Conservation (phyloP, 2,113 vertebrate genomes). For the Martes martes region DNA sequence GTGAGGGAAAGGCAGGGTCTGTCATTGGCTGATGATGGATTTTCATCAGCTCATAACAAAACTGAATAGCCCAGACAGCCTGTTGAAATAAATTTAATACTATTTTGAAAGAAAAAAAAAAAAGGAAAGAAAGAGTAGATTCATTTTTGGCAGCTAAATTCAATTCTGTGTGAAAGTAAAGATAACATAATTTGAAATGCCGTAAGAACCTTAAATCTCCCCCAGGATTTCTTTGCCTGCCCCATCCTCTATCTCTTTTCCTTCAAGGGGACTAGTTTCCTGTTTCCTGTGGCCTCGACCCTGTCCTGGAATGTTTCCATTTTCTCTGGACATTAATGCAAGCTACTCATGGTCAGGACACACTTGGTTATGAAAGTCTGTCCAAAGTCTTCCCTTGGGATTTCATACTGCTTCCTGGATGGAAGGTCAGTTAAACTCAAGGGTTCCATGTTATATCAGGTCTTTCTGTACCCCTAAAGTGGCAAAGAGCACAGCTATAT, state of each 20-base stretch:
- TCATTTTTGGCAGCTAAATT: slow-evolving; percentile 75
- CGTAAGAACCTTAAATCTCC: slow-evolving; percentile 54
- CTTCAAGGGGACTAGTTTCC: background rate
- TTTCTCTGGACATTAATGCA: background rate
- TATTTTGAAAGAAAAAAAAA: slow-evolving; percentile 49
- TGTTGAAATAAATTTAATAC: slow-evolving; percentile 79
- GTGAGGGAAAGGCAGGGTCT: slow-evolving; percentile 65
- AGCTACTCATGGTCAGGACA: background rate
- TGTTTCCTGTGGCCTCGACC: background rate
- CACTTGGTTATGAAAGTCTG: background rate
- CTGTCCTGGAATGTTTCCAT: background rate
- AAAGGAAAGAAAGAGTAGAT: slow-evolving; percentile 53
- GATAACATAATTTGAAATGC: slow-evolving; percentile 57
- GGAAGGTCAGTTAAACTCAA: background rate
- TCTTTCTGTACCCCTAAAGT: background rate
- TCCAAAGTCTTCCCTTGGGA: background rate
- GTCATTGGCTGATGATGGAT: slow-evolving; percentile 75
- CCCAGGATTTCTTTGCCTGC: background rate
- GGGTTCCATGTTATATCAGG: background rate
- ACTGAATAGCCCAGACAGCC: slow-evolving; percentile 76
- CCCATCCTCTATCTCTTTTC: background rate
- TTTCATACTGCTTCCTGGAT: background rate
- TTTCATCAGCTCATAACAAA: slow-evolving; percentile 80
- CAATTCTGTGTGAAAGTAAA: slow-evolving; percentile 38
- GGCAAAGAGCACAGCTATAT: background rate